Base-by-base conservation (phyloP, 2,888 invertebrate genomes). In the Maniola hyperantus region DNA sequence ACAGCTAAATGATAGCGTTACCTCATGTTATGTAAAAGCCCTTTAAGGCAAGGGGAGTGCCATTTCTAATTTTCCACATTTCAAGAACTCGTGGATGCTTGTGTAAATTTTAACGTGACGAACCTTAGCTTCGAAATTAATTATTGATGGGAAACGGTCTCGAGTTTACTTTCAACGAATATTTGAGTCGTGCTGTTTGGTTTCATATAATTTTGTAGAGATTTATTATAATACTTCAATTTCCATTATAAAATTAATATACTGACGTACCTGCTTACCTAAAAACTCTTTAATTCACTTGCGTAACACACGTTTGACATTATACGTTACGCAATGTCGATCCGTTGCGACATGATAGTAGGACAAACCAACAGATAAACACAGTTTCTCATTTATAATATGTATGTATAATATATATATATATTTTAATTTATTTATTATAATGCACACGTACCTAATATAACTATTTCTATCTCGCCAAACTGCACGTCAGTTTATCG, bases 61-160 rank as follows among this genome's bases (percentile, higher is more conserved):
- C 57, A 42, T 42, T 57, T 57, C 42, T 57, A 42, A 57, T 57
- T 57, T 57, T 53, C 53, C 39, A 51, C 44, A 44, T 59, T 64
- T 54, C 58, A 64, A 18, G 7, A 66, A 46, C 11, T 51, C 51
- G 44, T 34, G 36, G 44, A 44, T 51, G 26, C 51, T 53, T 50
- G 51, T 53, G 36, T 64, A 61, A 67, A 67, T 67, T 63, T 65
- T 59, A 67, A 63, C 62, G 58, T 57, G 62, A 67, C 58, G 62
- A 65, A 66, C 48, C 63, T 63, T 64, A n/a, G n/a, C n/a, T n/a
- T n/a, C n/a, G 36, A 46, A 63, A 65, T 69, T 59, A 65, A 65
- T 63, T 67, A 65, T 65, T 70, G 54, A 65, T 67, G 65, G 61
- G 51, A 50, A 65, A 65, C 42, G 11, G 62, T 33, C 50, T 42